Evolutionary conservation across 2,113 vertebrate species (phyloP).

Genomic region (Pao palembangensis): DNA sequence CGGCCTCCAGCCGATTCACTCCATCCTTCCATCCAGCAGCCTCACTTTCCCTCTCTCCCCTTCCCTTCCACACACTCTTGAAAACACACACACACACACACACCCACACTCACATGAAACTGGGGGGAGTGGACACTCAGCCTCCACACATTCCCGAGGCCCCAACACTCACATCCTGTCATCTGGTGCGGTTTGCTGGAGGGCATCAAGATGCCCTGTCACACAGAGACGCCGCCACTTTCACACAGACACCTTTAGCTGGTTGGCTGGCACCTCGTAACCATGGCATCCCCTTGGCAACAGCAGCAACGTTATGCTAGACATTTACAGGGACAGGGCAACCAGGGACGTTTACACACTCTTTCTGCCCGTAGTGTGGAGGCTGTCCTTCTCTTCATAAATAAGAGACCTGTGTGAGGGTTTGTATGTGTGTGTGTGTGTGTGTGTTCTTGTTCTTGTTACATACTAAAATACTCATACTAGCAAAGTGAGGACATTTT

Average conservation of each 20-base stretch:
- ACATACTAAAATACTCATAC: too few species aligned
- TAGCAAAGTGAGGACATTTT: too few species aligned
- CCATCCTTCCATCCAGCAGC: slow-evolving; percentile 64
- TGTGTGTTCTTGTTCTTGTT: background rate
- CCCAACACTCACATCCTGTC: slow-evolving; percentile 35
- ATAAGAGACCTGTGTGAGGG: background rate
- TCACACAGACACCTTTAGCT: slow-evolving; percentile 56
- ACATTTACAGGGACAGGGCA: slow-evolving; percentile 63
- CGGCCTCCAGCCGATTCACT: slow-evolving; percentile 70
- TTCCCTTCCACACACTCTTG: slow-evolving; percentile 23
- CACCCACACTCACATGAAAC: slow-evolving; percentile 49
- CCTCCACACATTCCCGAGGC: slow-evolving; percentile 45
- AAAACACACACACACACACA: slow-evolving; percentile 21
- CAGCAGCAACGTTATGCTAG: slow-evolving; percentile 54
- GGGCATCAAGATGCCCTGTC: slow-evolving; percentile 55
- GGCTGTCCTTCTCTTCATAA: slow-evolving; percentile 38
- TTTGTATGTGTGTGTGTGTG: slow-evolving; percentile 1
- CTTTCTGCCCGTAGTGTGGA: slow-evolving; percentile 36
- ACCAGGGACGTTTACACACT: slow-evolving; percentile 35
- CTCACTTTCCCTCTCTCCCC: slow-evolving; percentile 34
- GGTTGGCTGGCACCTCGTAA: slow-evolving; percentile 73
- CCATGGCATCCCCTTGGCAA: slow-evolving; percentile 73
- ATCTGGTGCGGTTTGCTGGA: slow-evolving; percentile 62
- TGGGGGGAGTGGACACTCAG: slow-evolving; percentile 38
- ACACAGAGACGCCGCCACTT: slow-evolving; percentile 60